phyloP scores from a whole-genome alignment of 2,113 vertebrate genomes.

The Odocoileus virginianus region DNA sequence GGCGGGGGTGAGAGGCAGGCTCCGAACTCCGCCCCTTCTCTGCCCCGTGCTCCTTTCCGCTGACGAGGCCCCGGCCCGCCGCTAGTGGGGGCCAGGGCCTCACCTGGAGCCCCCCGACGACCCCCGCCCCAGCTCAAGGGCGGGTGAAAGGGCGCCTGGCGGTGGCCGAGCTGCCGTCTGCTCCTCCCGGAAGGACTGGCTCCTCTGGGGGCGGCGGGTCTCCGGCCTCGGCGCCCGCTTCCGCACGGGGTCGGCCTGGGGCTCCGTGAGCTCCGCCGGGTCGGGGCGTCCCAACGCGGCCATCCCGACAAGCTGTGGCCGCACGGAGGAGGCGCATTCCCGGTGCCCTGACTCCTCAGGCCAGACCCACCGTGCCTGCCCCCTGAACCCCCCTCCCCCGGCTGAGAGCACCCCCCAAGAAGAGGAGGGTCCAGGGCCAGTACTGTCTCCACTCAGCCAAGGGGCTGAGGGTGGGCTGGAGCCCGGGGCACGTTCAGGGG shows the following conservation, averaged over 20 bases:
- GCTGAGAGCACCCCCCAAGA: background rate
- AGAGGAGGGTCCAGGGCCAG: background rate
- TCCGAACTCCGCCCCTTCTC: background rate
- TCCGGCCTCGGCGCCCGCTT: background rate
- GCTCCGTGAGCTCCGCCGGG: background rate
- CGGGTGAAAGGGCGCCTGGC: background rate
- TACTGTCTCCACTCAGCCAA: background rate
- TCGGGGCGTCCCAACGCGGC: background rate
- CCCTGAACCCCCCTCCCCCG: too few relatives aligned
- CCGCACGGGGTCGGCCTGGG: background rate
- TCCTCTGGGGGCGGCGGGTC: background rate
- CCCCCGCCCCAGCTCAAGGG: background rate
- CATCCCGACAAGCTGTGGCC: background rate
- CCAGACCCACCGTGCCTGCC: fast-evolving
- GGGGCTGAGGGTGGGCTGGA: background rate
- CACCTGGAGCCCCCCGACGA: too few relatives aligned
- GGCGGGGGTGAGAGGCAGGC: background rate
- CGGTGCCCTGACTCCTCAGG: background rate
- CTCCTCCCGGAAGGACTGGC: background rate
- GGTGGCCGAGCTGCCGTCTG: background rate
- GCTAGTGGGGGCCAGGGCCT: background rate
- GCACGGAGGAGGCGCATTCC: background rate
- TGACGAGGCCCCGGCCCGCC: background rate
- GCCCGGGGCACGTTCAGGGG: background rate
- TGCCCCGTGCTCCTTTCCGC: background rate